Percentiles rank a stretch among this genome's conserved stretches.
phyloP scores from a whole-genome alignment of 2,888 invertebrate species.

The Heliconius ethilla region DNA sequence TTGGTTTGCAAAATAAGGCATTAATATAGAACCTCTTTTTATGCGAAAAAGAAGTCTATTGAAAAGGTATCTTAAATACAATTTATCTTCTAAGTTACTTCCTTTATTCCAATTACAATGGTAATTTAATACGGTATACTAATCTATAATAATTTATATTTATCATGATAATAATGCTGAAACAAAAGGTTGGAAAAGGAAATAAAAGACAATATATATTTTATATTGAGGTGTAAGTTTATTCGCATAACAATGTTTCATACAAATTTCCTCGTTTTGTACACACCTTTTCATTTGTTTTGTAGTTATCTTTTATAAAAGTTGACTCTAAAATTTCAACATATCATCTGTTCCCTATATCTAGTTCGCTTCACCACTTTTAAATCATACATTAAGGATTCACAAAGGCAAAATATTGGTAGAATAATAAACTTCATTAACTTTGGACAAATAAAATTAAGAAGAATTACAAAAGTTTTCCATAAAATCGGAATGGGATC shows the following conservation, averaged over 20 bases:
- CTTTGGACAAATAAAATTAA: conserved; percentile 65
- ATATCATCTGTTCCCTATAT: conserved; percentile 81
- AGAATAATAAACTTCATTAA: conserved; percentile 64
- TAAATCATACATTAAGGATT: conserved; percentile 73
- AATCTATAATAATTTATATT: not conserved
- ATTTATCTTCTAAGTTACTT: too few relatives aligned
- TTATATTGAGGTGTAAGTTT: conserved; percentile 82
- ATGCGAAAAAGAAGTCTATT: too few relatives aligned
- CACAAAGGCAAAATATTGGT: conserved; percentile 76
- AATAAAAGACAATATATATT: conserved; percentile 77
- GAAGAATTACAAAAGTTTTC: conserved; percentile 71
- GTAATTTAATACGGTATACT: not conserved
- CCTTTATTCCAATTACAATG: too few relatives aligned
- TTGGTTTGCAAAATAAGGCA: too few relatives aligned
- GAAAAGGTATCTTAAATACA: too few relatives aligned
- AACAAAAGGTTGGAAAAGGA: conserved; percentile 19
- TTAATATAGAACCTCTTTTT: too few relatives aligned
- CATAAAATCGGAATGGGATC: conserved; percentile 75
- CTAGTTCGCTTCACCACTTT: conserved; percentile 79
- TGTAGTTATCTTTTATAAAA: conserved; percentile 80
- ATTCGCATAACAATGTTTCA: conserved; percentile 83
- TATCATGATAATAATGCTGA: not conserved
- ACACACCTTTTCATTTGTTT: conserved; percentile 81
- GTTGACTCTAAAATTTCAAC: conserved; percentile 82
- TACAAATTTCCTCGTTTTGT: conserved; percentile 82